Percentiles rank a stretch among this genome's conserved stretches.
These are phyloP conservation scores for Grammomys dolichurus DNA, from an alignment of 2,113 vertebrate genomes.

Conservation along the genomic window DNA sequence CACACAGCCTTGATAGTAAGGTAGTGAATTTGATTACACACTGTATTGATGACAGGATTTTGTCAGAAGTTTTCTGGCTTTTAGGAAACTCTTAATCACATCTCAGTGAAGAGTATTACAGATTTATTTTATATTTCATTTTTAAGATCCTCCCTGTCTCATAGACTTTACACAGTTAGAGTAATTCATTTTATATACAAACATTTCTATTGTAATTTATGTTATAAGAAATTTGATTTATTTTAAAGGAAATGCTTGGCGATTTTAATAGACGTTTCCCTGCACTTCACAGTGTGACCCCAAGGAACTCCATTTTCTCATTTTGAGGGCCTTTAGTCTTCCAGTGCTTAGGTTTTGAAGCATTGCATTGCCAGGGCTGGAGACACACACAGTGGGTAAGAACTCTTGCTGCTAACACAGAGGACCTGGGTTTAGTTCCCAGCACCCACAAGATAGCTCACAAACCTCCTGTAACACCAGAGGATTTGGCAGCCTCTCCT, in stretches of 20 bases:
- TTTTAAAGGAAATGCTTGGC: background rate
- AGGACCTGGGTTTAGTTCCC: background rate
- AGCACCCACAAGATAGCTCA: background rate
- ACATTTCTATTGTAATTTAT: constrained; percentile 6
- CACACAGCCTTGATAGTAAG: background rate
- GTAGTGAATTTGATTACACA: background rate
- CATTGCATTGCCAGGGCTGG: background rate
- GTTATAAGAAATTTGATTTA: background rate
- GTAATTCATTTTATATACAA: background rate
- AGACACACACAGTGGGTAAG: background rate
- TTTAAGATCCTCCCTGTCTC: background rate
- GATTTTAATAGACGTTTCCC: background rate
- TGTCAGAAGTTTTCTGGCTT: constrained; percentile 11
- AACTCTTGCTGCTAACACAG: background rate
- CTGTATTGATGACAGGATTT: background rate
- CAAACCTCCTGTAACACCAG: background rate
- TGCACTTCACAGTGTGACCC: background rate
- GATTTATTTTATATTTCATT: background rate
- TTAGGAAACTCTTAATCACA: background rate
- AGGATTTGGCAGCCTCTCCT: background rate
- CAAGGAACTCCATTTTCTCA: constrained; percentile 13
- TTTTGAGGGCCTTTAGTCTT: background rate
- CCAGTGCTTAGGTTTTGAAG: constrained; percentile 28
- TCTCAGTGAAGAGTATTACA: background rate
- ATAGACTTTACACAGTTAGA: background rate